phyloP scores from a whole-genome alignment of 2,113 vertebrate genomes.

The Paradisaea rubra region DNA sequence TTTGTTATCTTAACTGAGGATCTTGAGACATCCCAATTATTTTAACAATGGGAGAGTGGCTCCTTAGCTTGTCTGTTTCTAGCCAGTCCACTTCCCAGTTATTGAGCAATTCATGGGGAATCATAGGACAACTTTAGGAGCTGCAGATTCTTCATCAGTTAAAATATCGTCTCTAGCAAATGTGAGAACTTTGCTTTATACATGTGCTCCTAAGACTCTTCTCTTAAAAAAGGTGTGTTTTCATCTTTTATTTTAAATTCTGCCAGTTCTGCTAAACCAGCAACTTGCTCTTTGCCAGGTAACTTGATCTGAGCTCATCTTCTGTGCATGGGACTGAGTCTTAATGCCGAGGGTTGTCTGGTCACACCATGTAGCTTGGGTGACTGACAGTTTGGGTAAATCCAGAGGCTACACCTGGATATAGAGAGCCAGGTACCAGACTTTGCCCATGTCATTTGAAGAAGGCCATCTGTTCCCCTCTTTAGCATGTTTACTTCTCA shows the following conservation, averaged over 20 bases:
- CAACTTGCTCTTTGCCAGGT: background rate
- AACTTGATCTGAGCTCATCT: background rate
- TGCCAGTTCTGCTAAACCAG: background rate
- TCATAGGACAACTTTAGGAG: background rate
- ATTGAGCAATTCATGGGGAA: background rate
- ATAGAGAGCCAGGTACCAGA: background rate
- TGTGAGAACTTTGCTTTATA: background rate
- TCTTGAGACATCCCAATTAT: slow-evolving; percentile 12
- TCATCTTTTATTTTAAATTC: background rate
- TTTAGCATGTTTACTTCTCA: background rate
- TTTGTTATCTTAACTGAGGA: slow-evolving; percentile 5
- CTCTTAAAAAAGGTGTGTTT: background rate
- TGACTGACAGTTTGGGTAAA: background rate
- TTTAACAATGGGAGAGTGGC: background rate
- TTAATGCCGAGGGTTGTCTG: background rate
- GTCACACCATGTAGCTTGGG: background rate
- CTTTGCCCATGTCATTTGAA: background rate
- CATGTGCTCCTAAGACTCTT: background rate
- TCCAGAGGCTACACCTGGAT: background rate
- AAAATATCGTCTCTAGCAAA: background rate
- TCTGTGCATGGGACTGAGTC: background rate
- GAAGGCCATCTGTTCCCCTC: background rate
- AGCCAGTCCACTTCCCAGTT: background rate
- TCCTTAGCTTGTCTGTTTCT: background rate
- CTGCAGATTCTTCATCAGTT: background rate